Evolutionary conservation across 2,797 vertebrate genomes (phyloP), one percentile per base, ranked within the genome.

Genomic region (Mus caroli): DNA sequence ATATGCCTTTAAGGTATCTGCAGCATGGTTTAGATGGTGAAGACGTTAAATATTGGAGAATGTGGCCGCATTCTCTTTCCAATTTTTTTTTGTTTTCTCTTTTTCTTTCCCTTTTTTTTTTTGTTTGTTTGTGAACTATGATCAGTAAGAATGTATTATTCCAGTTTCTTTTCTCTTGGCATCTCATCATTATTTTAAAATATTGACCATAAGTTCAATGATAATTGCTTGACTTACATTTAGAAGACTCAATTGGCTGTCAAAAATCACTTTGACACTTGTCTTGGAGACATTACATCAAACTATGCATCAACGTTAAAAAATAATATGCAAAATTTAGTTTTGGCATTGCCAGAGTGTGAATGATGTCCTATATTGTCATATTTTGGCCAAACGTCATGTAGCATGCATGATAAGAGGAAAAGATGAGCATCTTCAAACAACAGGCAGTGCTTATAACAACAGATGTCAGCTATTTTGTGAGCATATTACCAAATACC

Each of bases 391-490:
- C 96, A 84, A 67, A 94, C 91, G 73, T 96, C 22, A 31, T 26
- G 94, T 34, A 31, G 0, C 78, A 71, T 85, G 34, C 75, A 37
- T 91, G 94, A 85, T 96, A 95, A 94, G 90, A 69, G 76, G 91
- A 94, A 97, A 91, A 96, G 96, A 97, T 97, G 73, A 96, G 3
- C 90, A n/a, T 94, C 73, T 95, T 97, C 62, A n/a, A 54, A 95
- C 71, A 96, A 97, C 88, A 76, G 94, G 20, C n/a, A 83, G 79
- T 97, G 93, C 95, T 98, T 96, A 71, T 95, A 80, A 92, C 89
- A 96, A 97, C 62, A 31, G 96, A 97, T 97, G 96, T 97, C 96
- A 98, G 76, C 94, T 97, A 98, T 98, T 98, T 97, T 97, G 92
- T 96, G 96, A 97, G 78, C 92, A 58, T 88, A 83, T 92, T 97